Evolutionary conservation across 2,113 vertebrate species (phyloP), one percentile per base, ranked within the genome.

Genomic region (Furnarius figulus): DNA sequence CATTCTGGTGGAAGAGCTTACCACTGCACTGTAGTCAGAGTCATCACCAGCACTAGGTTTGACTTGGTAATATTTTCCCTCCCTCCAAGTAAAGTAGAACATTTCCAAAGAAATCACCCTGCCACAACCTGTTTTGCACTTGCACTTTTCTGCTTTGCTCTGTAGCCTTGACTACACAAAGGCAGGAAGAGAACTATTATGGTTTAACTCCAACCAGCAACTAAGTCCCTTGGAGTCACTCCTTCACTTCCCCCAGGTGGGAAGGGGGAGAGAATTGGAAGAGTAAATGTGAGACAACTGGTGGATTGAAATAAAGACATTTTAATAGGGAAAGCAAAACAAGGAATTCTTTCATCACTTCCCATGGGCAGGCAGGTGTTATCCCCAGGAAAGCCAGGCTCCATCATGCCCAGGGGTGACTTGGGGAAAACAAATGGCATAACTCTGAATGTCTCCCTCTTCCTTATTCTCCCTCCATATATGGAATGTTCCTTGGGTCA

Each of bases 221-320:
- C 14, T 14, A 10, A 71, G 25, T 9, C 2, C 23, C 10, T 18
- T 3, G 1, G 19, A 70, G 40, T 33, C 1, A 0, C 35, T 77
- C 3, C 0, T n/a, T 85, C 35, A 5, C 19, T 35, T n/a, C 16
- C 3, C 8, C 3, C 1, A 47, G 0, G 7, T 14, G 8, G 40
- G 44, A 52, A 37, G 28, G 14, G 8, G 24, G 13, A 75, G 33
- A 61, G 62, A 83, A 67, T 4, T 5, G 6, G 50, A 61, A 66
- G 7, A 7, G 7, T 20, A 8, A 20, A 47, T 86, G 4, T 16
- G 25, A 61, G 35, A 46, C 15, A 55, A 23, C 15, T 46, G 2
- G 0, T 35, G 12, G 12, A 14, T 40, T 70, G 39, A 56, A 50
- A 70, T 16, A 49, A 77, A 74, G 31, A 14, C 14, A 59, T 10